Base-by-base conservation (phyloP, 2,113 vertebrate genomes). In the Chaetodon trifascialis region DNA sequence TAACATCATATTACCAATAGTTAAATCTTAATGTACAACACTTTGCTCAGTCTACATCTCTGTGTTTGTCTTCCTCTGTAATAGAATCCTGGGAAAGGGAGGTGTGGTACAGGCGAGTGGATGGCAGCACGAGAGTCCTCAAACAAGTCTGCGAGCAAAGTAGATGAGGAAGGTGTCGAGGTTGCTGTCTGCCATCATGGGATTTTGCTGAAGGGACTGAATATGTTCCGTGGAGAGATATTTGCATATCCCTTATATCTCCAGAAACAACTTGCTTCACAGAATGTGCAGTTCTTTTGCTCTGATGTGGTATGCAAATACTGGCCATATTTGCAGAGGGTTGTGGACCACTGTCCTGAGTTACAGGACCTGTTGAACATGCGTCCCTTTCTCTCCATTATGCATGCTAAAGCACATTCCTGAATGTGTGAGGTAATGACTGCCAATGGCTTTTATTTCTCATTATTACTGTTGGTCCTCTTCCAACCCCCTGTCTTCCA, bases 401-500 rank as follows among this genome's bases (percentile, higher is more conserved):
- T 49, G 51, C 68, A 46, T 71, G 76, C 76, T 12, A 69, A 69
- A 68, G 65, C 65, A 1, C 55, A 78, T 78, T 58, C 30, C 6
- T 69, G 36, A n/a, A 72, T 55, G 67, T 58, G 64, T 59, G 64
- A 77, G 75, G 64, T 77, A 68, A 47, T 47, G 11, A 47, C 14
- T 47, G 46, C 11, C 46, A 47, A 47, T 44, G 8, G 42, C 11
- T 44, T 44, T 44, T 44, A 44, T 40, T 40, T 40, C 38, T 40
- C 38, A 40, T 40, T 40, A 4, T 40, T 40, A 40, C 38, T 40
- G 38, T 40, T 40, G 38, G 38, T 40, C 38, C 38, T 30, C 38
- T 40, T 40, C 38, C 38, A 40, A 40, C 30, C 38, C 38, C 38
- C 38, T 40, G 38, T 40, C 38, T 40, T 40, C 38, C 38, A 40